phyloP scores from a whole-genome alignment of 1,140 invertebrate species.

The Dendroctonus ponderosae region DNA sequence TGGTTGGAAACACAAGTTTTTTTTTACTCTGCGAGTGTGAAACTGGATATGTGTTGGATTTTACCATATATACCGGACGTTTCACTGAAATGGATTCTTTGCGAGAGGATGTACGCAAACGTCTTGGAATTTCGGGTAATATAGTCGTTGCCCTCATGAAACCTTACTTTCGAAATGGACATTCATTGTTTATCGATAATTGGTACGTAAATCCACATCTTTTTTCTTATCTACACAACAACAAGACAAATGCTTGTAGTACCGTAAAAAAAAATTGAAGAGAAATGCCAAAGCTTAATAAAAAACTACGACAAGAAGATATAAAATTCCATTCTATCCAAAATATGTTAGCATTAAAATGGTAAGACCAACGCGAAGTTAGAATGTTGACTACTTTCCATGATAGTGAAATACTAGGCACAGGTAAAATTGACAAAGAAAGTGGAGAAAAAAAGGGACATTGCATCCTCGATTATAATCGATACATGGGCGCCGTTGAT shows the following conservation, averaged over 20 bases:
- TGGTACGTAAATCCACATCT: constrained; percentile 31
- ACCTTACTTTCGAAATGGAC: constrained; percentile 29
- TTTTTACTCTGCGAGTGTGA: constrained; percentile 45
- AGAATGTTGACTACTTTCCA: constrained; percentile 44
- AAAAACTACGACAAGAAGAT: constrained; percentile 37
- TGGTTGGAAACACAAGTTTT: constrained; percentile 51
- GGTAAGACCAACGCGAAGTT: constrained; percentile 44
- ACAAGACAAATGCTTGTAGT: constrained; percentile 43
- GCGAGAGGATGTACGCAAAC: constrained; percentile 23
- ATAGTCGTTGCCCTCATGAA: constrained; percentile 41
- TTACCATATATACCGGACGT: constrained; percentile 46
- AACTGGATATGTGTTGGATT: constrained; percentile 47
- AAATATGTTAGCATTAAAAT: constrained; percentile 43
- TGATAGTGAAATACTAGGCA: constrained; percentile 28
- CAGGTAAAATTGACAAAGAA: constrained; percentile 31
- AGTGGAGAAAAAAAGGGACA: constrained; percentile 26
- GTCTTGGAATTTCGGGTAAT: constrained; percentile 37
- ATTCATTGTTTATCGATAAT: constrained; percentile 32
- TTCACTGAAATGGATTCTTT: constrained; percentile 24
- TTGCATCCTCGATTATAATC: background rate
- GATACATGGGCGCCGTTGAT: too few relatives aligned
- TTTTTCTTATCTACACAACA: constrained; percentile 22
- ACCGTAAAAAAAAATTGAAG: constrained; percentile 44
- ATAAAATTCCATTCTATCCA: constrained; percentile 30
- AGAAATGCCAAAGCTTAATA: constrained; percentile 43